Conservation (phyloP, 2,113 vertebrate species). For the Chlamydotis undulata region DNA sequence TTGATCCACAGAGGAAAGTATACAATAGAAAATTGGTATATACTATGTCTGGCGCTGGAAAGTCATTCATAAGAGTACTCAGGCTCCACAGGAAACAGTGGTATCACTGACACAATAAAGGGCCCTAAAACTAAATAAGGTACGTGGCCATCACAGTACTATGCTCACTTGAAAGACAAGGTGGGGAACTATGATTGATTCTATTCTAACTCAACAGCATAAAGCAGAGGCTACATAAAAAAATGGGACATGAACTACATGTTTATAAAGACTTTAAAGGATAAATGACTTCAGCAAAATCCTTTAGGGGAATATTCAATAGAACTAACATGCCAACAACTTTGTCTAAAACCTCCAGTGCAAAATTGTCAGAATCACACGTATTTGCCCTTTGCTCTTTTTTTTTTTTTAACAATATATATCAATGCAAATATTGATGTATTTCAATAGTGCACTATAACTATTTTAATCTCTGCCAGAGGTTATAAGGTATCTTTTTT, state of each 20-base stretch:
- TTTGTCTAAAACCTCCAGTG: neutral
- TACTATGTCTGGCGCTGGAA: neutral
- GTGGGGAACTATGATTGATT: constrained; percentile 15
- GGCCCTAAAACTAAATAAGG: neutral
- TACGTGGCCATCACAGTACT: neutral
- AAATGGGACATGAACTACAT: neutral
- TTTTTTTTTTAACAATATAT: neutral
- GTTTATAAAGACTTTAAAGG: constrained; percentile 15
- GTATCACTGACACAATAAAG: constrained; percentile 6
- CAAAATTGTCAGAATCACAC: neutral
- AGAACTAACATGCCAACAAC: neutral
- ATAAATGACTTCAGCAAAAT: constrained; percentile 16
- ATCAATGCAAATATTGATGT: neutral
- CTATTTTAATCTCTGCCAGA: neutral
- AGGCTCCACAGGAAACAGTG: neutral
- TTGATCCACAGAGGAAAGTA: constrained; percentile 16
- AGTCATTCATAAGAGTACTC: constrained; percentile 29
- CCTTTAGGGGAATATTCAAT: neutral
- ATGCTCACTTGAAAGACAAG: constrained; percentile 25
- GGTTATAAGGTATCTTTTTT: neutral
- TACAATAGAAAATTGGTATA: constrained; percentile 32
- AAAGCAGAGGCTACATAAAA: neutral
- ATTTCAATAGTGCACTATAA: neutral
- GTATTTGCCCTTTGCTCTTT: neutral
- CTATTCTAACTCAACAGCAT: neutral